Conservation (phyloP, 2,797 vertebrate species). For the Chaetophractus vellerosus region DNA sequence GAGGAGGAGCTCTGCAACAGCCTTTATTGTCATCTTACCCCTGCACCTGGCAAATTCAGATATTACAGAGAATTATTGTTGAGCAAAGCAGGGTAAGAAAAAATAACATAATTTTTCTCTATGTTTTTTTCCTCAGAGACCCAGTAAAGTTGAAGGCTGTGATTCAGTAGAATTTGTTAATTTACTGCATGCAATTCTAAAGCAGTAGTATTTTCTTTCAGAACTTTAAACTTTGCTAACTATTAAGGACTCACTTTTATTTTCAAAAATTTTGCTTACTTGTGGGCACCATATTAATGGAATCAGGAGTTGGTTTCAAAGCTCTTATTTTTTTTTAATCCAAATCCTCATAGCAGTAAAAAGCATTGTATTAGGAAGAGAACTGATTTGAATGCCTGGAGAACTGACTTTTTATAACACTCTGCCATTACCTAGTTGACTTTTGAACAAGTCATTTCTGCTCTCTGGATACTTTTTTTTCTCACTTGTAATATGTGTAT, state of each 20-base stretch:
- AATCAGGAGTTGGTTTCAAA: not conserved
- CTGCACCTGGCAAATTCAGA: conserved; percentile 66
- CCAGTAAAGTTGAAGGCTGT: not conserved
- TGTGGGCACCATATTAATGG: not conserved
- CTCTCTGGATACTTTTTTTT: not conserved
- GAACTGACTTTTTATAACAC: not conserved
- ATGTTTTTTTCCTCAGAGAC: not conserved
- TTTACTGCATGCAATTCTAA: conserved; percentile 37
- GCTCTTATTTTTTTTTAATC: not conserved
- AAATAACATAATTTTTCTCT: conserved; percentile 37
- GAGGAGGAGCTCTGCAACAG: not conserved
- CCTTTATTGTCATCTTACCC: conserved; percentile 67
- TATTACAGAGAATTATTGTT: conserved; percentile 70
- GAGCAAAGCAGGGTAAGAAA: conserved; percentile 25
- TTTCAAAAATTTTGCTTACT: not conserved
- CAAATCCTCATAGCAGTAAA: not conserved
- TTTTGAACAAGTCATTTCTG: not conserved
- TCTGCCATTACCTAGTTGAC: not conserved
- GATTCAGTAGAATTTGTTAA: conserved; percentile 62
- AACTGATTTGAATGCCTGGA: not conserved
- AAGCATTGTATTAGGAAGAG: not conserved
- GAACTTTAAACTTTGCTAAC: not conserved
- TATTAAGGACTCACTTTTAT: not conserved
- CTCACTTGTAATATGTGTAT: not conserved
- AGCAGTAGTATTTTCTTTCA: not conserved